These are phyloP conservation scores for Lagodon rhomboides DNA, from an alignment of 2,797 vertebrate genomes.

Conservation along the genomic window DNA sequence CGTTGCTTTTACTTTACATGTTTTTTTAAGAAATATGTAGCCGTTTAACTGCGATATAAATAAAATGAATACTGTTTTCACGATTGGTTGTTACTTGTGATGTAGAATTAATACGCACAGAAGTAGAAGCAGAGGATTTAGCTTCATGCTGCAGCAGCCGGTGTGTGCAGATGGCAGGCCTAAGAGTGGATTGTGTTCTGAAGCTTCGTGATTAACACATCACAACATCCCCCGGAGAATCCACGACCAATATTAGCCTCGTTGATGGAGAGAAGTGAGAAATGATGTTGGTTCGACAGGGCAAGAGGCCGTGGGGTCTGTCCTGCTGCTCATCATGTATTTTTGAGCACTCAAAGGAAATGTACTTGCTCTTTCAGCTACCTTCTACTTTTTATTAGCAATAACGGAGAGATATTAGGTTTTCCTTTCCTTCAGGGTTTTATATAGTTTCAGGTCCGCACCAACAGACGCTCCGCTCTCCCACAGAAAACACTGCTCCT, in stretches of 20 bases:
- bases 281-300: conserved; percentile 42
- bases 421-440: too few species aligned
- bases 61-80: conserved; percentile 11
- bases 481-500: too few species aligned
- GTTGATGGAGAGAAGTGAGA: conserved; percentile 44
- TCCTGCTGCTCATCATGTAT: conserved; percentile 19
- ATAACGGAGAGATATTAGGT: too few species aligned
- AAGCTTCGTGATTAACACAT: conserved; percentile 80
- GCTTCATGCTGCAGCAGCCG: conserved; percentile 75
- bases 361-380: background rate
- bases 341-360: background rate
- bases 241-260: conserved; percentile 63
- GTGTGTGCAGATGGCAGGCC: conserved; percentile 82
- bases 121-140: conserved; percentile 45
- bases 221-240: conserved; percentile 73
- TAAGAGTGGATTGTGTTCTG: conserved; percentile 77
- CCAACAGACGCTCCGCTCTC: too few species aligned
- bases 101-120: conserved; percentile 26
- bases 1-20: background rate
- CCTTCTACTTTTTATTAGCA: background rate
- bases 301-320: conserved; percentile 25
- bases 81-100: conserved; percentile 13
- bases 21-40: background rate
- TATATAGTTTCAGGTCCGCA: too few species aligned
- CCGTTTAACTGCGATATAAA: conserved; percentile 6